Base-by-base conservation (phyloP, 2,888 invertebrate species). In the Ophion obscuratus region DNA sequence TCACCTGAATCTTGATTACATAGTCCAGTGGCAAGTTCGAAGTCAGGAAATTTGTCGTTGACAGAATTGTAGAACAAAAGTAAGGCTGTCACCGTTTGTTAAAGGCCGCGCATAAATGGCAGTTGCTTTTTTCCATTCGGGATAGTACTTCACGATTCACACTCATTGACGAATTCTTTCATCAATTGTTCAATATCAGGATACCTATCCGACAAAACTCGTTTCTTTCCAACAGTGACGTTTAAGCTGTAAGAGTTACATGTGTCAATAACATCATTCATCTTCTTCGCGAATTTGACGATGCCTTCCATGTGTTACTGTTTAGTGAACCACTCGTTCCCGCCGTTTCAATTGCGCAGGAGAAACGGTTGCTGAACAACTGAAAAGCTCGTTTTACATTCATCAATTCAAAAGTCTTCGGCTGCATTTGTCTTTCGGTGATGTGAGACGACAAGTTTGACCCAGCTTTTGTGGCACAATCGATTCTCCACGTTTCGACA, bases 1-100 rank as follows among this genome's bases (percentile, higher is more conserved):
- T 84, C 81, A 0, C 73, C 84, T 17, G 78, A 83, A 44, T 83
- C 78, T 17, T 83, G 83, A 66, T 83, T 83, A 27, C 78, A 79
- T 9, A 84, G 47, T 20, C 68, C 84, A 1, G 76, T 67, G 5
- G 84, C 84, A 10, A 84, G 59, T 61, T 84, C 81, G 57, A 76
- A 84, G 14, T 36, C 81, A 6, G 61, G 40, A 64, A 57, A 75
- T 36, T 76, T 14, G 59, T 44, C 67, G 24, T 68, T 70, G 24
- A 81, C 0, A 27, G 40, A 31, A 11, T 67, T 14, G 57, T 84
- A 81, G 9, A 44, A 5, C 1, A 5, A 20, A 10, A 66, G 53
- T 17, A 83, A 67, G 7, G 73, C 77, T n/a, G 24, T 40, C 17
- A 80, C 73, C 5, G 83, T 67, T 59, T 64, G 53, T n/a, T 36